Percentiles rank a stretch among this genome's conserved stretches.
These are phyloP conservation scores for Plagodis dolabraria DNA, from an alignment of 2,888 invertebrate species.

Conservation along the genomic window DNA sequence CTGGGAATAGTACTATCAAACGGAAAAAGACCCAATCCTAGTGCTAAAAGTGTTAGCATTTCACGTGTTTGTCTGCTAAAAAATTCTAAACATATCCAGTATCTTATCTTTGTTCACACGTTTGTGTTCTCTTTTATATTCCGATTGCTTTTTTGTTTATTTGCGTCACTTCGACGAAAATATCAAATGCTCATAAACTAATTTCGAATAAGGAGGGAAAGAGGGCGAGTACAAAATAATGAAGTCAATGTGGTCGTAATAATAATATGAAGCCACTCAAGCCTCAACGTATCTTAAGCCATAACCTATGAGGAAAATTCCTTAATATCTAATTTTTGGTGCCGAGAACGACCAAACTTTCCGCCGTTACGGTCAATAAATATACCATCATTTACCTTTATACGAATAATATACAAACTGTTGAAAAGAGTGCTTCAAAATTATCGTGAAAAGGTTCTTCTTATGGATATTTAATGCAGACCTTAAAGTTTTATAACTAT, in stretches of 20 bases:
- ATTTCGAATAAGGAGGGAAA: conserved; percentile 12
- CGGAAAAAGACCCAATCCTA: too few species aligned
- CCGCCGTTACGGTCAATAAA: conserved; percentile 57
- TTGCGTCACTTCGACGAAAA: conserved; percentile 11
- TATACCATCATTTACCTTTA: conserved; percentile 44
- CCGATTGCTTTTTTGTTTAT: conserved; percentile 7
- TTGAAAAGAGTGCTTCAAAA: conserved; percentile 20
- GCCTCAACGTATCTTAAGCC: conserved; percentile 24
- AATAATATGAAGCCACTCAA: conserved; percentile 28
- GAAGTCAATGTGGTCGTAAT: conserved; percentile 24
- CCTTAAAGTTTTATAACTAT: conserved; percentile 8
- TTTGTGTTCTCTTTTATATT: too few species aligned
- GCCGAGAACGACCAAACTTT: conserved; percentile 59
- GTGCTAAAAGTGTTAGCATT: too few species aligned
- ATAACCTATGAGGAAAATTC: conserved; percentile 50
- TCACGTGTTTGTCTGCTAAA: too few species aligned
- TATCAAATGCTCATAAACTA: conserved; percentile 12
- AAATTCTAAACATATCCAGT: too few species aligned
- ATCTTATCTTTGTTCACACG: too few species aligned
- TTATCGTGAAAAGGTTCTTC: conserved; percentile 17
- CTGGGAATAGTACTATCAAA: too few species aligned
- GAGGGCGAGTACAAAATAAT: background rate
- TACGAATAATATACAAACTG: conserved; percentile 23
- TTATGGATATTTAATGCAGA: conserved; percentile 2
- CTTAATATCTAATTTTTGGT: conserved; percentile 61